These are phyloP conservation scores for Gerris lacustris DNA, from an alignment of 2,888 invertebrate species.

Conservation along the genomic window DNA sequence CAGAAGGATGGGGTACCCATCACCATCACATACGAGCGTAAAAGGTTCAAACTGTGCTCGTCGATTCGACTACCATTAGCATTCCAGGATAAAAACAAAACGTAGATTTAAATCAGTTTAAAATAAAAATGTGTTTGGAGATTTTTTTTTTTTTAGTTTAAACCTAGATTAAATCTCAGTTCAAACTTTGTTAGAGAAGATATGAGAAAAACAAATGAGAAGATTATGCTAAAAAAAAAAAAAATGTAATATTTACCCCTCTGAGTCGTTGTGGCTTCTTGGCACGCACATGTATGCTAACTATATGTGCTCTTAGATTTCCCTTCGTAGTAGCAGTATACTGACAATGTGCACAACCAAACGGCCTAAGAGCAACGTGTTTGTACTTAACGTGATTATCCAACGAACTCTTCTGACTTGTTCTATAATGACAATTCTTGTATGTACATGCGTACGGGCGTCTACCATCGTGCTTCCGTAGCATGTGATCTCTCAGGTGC, in stretches of 20 bases:
- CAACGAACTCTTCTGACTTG: background rate
- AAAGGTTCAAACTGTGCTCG: no score
- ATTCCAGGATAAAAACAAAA: no score
- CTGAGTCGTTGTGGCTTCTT: background rate
- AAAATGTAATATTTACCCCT: background rate
- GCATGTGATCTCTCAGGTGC: background rate
- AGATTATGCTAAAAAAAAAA: no score
- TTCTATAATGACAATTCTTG: background rate
- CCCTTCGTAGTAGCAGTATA: background rate
- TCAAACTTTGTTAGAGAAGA: no score
- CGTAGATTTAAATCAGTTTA: no score
- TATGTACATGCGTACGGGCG: background rate
- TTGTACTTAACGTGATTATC: conserved; percentile 1
- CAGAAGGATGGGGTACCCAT: no score
- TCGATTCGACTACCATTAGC: no score
- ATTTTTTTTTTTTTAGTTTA: no score
- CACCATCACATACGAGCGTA: no score
- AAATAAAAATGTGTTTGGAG: no score
- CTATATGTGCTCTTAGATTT: background rate
- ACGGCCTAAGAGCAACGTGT: background rate
- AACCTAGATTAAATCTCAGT: no score
- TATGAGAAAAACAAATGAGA: no score
- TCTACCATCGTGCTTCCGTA: background rate
- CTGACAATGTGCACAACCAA: background rate
- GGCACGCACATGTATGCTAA: background rate